Conservation (phyloP, 23 tunicate genomes). For the Trididemnum clinides region DNA sequence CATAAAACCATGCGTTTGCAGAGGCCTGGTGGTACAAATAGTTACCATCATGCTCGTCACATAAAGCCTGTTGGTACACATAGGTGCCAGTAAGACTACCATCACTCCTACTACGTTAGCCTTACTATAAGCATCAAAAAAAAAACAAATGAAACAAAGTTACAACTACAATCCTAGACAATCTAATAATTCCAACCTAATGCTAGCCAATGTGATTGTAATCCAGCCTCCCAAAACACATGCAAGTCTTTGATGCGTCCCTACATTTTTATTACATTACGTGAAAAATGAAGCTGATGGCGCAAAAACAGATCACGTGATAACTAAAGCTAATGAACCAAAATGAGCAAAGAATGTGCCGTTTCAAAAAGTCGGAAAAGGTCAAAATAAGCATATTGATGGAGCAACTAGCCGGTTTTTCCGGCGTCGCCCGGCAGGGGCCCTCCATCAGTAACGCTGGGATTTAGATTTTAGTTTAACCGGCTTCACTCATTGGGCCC, state of each 20-base stretch:
- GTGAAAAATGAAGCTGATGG: constrained; percentile 11
- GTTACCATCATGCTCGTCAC: constrained; percentile 17
- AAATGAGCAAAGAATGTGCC: background rate
- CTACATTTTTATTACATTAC: background rate
- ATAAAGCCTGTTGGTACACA: constrained; percentile 37
- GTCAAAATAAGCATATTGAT: constrained; percentile 19
- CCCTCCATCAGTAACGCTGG: no score
- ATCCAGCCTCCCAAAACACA: constrained; percentile 18
- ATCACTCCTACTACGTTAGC: background rate
- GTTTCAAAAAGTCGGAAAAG: constrained; percentile 13
- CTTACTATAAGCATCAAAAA: background rate
- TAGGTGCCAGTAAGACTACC: constrained; percentile 2
- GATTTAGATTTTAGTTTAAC: no score
- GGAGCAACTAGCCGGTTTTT: no score
- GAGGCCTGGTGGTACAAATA: constrained; percentile 39
- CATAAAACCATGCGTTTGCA: background rate
- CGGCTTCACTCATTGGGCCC: no score
- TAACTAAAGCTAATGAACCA: constrained; percentile 15
- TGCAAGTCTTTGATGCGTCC: constrained; percentile 12
- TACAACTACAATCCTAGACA: background rate
- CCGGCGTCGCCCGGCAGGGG: no score
- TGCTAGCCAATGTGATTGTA: constrained; percentile 15
- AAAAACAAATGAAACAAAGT: background rate
- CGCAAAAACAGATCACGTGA: constrained; percentile 21
- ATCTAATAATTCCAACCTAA: background rate